These are phyloP conservation scores for Onychorhynchus coronatus DNA, from an alignment of 2,113 vertebrate species.

Conservation along the genomic window DNA sequence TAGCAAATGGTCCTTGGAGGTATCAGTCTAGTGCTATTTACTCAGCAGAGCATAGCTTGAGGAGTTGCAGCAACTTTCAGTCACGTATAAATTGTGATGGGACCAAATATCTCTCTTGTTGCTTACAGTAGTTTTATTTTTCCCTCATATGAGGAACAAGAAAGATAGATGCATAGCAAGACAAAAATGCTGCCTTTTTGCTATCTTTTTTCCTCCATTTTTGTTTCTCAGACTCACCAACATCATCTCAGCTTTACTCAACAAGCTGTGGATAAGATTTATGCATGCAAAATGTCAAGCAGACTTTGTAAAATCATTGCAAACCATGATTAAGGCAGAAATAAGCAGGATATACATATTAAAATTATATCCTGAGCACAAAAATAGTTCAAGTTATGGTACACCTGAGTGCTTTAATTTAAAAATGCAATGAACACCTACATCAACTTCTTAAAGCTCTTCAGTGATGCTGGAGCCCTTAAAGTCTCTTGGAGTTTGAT, in stretches of 20 bases:
- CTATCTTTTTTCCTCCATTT: rapidly evolving
- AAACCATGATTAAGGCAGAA: neutral
- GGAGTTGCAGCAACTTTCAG: neutral
- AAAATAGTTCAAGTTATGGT: neutral
- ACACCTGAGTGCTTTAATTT: neutral
- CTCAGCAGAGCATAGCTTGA: neutral
- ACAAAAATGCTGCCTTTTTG: neutral
- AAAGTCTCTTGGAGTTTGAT: neutral
- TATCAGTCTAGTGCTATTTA: neutral
- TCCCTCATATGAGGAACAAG: neutral
- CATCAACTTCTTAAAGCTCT: neutral
- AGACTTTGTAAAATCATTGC: neutral
- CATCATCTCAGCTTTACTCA: neutral
- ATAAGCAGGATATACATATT: neutral
- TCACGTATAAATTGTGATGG: neutral
- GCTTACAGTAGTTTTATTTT: neutral
- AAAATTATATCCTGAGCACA: neutral
- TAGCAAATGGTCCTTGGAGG: neutral
- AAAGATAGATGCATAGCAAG: neutral
- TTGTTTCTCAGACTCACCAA: neutral
- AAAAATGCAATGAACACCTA: neutral
- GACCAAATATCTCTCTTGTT: neutral
- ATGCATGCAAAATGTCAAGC: neutral
- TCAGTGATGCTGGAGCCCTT: neutral
- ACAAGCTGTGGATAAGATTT: neutral